Evolutionary conservation across 2,888 invertebrate species (phyloP), one percentile per base, ranked within the genome.

Genomic region (Ormia ochracea): DNA sequence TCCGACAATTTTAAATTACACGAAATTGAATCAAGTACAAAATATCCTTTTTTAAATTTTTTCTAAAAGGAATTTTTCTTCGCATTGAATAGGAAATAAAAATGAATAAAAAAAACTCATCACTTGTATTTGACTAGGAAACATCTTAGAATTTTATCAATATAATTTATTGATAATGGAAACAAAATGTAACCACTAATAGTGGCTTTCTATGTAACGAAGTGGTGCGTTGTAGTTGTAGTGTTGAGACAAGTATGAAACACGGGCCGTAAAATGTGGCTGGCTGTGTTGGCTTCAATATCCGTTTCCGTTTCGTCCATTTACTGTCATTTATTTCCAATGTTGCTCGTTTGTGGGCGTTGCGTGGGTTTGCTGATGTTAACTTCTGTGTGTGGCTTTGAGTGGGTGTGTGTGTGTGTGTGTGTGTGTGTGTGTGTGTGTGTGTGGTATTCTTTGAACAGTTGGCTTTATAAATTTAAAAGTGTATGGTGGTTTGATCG

Each of bases 251-350:
- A 36, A 45, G 33, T 36, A 48, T 36, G 45, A 38, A 66, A 61
- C n/a, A 72, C n/a, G 19, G 54, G 63, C 43, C 75, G 65, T 21
- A 31, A 65, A 69, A 65, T 69, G 21, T 70, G 36, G 43, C 19
- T 58, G 69, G 56, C 28, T 54, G 48, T 69, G 73, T 61, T 77
- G 56, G 69, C 58, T 66, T 86, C 87, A 87, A 87, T 87, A 86
- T 87, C 87, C 87, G 87, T 85, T 87, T 87, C 87, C 87, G 86
- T 86, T 87, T 85, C 85, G 86, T 84, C 85, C 87, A 87, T 86
- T 87, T 86, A 83, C 84, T 85, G 86, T 86, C 87, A 87, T 87
- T 87, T 86, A 85, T 87, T 85, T 85, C 84, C 41, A 63, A 45
- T 41, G 48, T 50, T 50, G 19, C 41, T 10, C 28, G 19, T 43